Percentiles rank a stretch among this genome's conserved stretches.
Conservation (phyloP, 2,113 vertebrate species). For the Eonycteris spelaea region DNA sequence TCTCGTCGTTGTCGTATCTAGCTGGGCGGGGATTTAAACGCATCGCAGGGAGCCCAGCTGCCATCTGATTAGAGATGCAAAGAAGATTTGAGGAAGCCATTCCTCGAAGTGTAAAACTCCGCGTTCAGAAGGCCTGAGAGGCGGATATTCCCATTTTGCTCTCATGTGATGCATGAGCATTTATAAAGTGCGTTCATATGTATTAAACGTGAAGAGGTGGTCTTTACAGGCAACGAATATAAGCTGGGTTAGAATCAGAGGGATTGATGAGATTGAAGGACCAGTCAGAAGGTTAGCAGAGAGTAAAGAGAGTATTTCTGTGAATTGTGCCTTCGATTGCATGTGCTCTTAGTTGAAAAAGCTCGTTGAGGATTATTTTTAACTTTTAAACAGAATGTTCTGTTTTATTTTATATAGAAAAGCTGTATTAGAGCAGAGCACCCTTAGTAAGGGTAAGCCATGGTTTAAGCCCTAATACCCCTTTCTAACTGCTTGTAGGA, state of each 20-base stretch:
- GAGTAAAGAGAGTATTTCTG: neutral
- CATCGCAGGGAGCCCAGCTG: neutral
- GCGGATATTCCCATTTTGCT: neutral
- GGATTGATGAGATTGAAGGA: neutral
- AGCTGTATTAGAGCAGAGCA: neutral
- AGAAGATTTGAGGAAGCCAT: neutral
- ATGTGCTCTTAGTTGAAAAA: neutral
- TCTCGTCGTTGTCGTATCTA: neutral
- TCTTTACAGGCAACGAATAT: neutral
- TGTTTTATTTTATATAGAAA: neutral
- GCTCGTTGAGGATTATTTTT: neutral
- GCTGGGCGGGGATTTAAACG: neutral
- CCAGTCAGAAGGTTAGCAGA: neutral
- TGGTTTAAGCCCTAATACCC: neutral
- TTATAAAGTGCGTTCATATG: neutral
- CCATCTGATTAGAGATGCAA: neutral
- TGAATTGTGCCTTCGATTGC: neutral
- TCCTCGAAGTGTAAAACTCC: neutral
- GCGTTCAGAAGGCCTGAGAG: neutral
- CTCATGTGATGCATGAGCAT: neutral
- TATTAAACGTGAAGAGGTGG: neutral
- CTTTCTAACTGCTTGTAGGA: neutral
- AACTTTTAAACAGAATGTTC: neutral
- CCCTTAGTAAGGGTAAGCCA: neutral
- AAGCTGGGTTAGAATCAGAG: neutral